Evolutionary conservation across 2,113 vertebrate genomes (phyloP).

Genomic region (Electrona antarctica): DNA sequence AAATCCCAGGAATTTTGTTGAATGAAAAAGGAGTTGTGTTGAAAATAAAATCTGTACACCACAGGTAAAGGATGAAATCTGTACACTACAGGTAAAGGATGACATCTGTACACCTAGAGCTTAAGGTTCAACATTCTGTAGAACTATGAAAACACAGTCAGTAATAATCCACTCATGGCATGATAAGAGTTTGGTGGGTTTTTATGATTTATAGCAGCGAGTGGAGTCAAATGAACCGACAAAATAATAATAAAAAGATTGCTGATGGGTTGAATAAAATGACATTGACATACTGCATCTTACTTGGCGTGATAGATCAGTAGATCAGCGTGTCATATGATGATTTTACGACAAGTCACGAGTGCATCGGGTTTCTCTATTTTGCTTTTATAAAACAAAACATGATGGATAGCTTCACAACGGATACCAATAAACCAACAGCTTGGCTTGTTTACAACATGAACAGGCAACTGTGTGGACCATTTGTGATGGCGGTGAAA

Average conservation of each 20-base stretch:
- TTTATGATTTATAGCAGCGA: conserved; percentile 59
- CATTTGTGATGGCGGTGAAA: conserved; percentile 18
- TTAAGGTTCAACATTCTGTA: conserved; percentile 37
- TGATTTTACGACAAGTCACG: conserved; percentile 29
- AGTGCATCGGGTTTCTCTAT: conserved; percentile 33
- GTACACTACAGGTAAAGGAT: conserved; percentile 12
- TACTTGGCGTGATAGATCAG: conserved; percentile 23
- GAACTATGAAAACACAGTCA: conserved; percentile 46
- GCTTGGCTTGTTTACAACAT: conserved; percentile 13
- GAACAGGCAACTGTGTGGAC: conserved; percentile 35
- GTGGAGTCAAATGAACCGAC: conserved; percentile 23
- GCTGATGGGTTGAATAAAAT: conserved; percentile 11
- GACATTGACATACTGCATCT: conserved; percentile 42
- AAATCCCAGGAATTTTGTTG: conserved; percentile 14
- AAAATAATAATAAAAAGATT: conserved; percentile 18
- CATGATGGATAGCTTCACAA: conserved; percentile 8
- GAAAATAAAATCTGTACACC: conserved; percentile 19
- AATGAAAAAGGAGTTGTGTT: no score
- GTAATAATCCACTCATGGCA: conserved; percentile 63
- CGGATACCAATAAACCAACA: neutral
- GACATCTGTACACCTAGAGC: conserved; percentile 12
- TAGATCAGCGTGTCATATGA: conserved; percentile 17
- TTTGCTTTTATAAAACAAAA: conserved; percentile 6
- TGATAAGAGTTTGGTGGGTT: conserved; percentile 52
- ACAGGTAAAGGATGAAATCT: conserved; percentile 20